Evolutionary conservation across 2,113 vertebrate genomes (phyloP).

Genomic region (Oriolus oriolus): DNA sequence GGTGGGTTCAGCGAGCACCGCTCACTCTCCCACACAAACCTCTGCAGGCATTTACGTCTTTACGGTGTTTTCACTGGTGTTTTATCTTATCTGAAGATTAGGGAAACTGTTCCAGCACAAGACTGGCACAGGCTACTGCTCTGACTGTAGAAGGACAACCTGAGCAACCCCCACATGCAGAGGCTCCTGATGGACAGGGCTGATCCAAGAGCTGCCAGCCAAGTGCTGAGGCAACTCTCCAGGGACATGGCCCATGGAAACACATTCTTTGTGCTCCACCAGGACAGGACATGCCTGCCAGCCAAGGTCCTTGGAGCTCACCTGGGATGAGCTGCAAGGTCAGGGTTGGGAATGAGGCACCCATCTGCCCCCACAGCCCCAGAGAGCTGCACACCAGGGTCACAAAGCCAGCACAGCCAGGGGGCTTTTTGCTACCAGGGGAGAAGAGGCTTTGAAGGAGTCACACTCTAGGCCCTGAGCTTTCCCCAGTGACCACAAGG

Average conservation of each 20-base stretch:
- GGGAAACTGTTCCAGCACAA: background rate
- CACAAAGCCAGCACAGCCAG: background rate
- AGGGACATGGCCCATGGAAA: background rate
- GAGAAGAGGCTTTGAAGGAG: background rate
- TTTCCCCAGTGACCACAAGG: background rate
- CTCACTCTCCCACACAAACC: background rate
- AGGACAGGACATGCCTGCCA: background rate
- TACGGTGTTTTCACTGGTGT: background rate
- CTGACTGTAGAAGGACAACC: background rate
- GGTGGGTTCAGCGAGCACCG: background rate
- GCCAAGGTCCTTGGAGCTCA: background rate
- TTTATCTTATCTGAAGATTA: slow-evolving; percentile 42
- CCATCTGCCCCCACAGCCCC: background rate
- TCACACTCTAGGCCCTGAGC: background rate
- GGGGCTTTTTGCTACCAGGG: background rate
- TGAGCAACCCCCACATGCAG: background rate
- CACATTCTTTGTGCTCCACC: background rate
- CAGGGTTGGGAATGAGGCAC: background rate
- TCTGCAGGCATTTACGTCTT: background rate
- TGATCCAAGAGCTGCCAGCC: background rate
- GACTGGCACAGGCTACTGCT: background rate
- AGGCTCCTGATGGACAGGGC: background rate
- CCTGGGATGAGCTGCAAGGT: background rate
- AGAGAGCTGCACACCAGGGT: background rate
- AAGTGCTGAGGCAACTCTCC: background rate